Base-by-base conservation (phyloP, 2,797 vertebrate genomes). In the Danionella dracula region DNA sequence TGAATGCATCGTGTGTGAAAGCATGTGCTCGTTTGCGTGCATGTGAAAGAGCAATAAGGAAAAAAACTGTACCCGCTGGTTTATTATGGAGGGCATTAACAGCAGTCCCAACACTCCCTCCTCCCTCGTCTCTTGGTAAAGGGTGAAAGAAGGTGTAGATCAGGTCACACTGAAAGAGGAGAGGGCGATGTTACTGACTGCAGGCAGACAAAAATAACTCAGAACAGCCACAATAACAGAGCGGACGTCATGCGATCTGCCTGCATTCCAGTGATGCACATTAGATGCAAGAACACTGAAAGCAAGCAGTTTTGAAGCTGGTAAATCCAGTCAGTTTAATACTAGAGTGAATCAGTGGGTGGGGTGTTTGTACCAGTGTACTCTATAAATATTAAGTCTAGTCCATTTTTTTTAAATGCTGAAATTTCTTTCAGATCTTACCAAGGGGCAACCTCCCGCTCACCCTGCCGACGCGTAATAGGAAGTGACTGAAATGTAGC, bases 111-210 rank as follows among this genome's bases (percentile, higher is more conserved):
- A 71, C 64, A 21, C 44, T 58, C 49, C 64, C 78, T 0, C 92
- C 79, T 57, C 86, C 89, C 73, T 98, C 95, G 0, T 98, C 96
- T 73, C 93, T 87, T 4, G 91, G 90, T 44, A 97, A 81, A 0
- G 92, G 90, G 60, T 97, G 90, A 81, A 98, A 97, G 80, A 98
- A 98, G 9, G 95, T 94, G 80, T 95, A 99, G 56, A 99, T 86
- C 61, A 99, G 86, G 68, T 98, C 95, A 67, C 93, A 93, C 96
- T 98, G 86, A 1, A 73, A 60, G 9, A 54, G 15, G 31, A 54
- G 44, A 35, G 6, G 4, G 23, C 12, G 41, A 51, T 6, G 32
- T 34, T 59, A 16, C 6, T 51, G 44, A 49, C 35, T 8, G 42
- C 34, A 31, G 19, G n/a, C 8, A 34, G 11, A 58, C 34, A 8